Percentiles rank a stretch among this genome's conserved stretches.
phyloP scores from a whole-genome alignment of 1,140 invertebrate genomes.

The Euwallacea similis region DNA sequence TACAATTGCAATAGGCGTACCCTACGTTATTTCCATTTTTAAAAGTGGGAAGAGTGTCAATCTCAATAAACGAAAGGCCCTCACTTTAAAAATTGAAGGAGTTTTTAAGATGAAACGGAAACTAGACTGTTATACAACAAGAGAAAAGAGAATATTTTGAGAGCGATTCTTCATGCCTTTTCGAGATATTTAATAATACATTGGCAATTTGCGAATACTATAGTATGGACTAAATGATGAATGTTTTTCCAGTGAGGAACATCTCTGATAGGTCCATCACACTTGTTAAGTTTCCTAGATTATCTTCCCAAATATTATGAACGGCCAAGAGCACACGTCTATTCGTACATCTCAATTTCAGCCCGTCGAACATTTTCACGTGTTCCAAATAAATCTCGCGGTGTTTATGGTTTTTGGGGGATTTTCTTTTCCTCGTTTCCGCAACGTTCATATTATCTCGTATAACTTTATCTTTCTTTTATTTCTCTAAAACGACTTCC shows the following conservation, averaged over 20 bases:
- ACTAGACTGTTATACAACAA: too few species aligned
- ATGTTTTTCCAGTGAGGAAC: constrained; percentile 29
- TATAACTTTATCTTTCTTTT: too few species aligned
- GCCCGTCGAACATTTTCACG: constrained; percentile 15
- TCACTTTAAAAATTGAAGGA: background rate
- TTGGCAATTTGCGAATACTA: too few species aligned
- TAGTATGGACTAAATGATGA: background rate
- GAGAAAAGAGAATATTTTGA: too few species aligned
- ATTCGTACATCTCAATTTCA: constrained; percentile 24
- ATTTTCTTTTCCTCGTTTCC: constrained; percentile 3
- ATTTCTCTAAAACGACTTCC: too few species aligned
- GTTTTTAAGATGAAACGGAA: background rate
- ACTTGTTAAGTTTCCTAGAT: constrained; percentile 25
- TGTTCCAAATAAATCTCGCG: constrained; percentile 30
- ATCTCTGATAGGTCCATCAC: constrained; percentile 24
- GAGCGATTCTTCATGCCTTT: too few species aligned
- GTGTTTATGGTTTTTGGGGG: constrained; percentile 11
- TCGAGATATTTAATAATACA: too few species aligned
- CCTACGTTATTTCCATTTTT: too few species aligned
- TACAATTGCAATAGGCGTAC: too few species aligned
- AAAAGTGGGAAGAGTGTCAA: too few species aligned
- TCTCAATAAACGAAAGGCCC: background rate
- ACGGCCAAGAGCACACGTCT: constrained; percentile 2
- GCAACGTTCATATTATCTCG: background rate
- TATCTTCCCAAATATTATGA: constrained; percentile 25